Evolutionary conservation across 2,113 vertebrate genomes (phyloP).

Genomic region (Elachura formosa): DNA sequence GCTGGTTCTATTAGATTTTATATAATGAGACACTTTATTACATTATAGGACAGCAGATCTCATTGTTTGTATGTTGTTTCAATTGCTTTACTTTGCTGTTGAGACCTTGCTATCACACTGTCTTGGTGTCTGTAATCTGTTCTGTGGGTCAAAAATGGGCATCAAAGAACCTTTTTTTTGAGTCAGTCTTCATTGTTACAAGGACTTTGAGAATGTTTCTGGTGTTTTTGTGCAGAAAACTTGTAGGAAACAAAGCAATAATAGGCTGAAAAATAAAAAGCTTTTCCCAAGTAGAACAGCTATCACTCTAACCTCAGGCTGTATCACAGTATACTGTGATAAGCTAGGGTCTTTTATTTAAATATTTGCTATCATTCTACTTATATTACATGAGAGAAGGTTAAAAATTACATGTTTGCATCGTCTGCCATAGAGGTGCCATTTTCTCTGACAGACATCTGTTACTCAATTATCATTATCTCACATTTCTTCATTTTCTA

Average conservation of each 20-base stretch:
- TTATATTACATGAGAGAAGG: not conserved
- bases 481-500: conserved; percentile 52
- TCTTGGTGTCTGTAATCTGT: not conserved
- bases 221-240: conserved; percentile 1
- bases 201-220: not conserved
- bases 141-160: not conserved
- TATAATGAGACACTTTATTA: not conserved
- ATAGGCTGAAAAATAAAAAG: conserved; percentile 24
- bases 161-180: not conserved
- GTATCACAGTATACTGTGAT: conserved; percentile 40
- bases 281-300: conserved; percentile 17
- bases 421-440: conserved; percentile 6
- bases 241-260: conserved; percentile 15
- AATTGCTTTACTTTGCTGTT: not conserved
- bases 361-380: conserved; percentile 42
- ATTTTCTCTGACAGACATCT: conserved; percentile 43
- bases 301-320: not conserved
- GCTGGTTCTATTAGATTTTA: not conserved
- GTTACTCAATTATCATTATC: conserved; percentile 29
- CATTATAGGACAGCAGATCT: not conserved
- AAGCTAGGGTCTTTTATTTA: conserved; percentile 44
- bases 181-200: not conserved
- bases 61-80: not conserved
- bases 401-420: not conserved
- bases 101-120: not conserved